Conservation (phyloP, 2,888 invertebrate species). For the Phragmatobia fuliginosa region DNA sequence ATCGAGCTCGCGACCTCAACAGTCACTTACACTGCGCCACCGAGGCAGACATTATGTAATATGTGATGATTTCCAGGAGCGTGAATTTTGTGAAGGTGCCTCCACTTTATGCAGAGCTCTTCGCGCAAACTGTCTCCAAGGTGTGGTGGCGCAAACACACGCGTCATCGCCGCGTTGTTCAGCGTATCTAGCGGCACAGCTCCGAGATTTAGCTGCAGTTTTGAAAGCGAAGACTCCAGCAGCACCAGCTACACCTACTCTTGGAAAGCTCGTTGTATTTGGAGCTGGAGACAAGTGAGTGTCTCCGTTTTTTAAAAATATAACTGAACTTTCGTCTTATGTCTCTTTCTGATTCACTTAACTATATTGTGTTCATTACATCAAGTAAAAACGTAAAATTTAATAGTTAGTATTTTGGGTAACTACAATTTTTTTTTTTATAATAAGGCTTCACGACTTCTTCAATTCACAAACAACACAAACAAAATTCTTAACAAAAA, state of each 20-base stretch:
- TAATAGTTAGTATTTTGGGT: too few relatives aligned
- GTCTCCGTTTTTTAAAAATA: not conserved
- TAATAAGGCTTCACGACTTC: fast-evolving
- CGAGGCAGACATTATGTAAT: too few relatives aligned
- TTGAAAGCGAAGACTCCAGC: conserved; percentile 70
- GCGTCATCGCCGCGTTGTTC: conserved; percentile 92
- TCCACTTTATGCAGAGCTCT: conserved; percentile 91
- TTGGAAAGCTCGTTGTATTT: conserved; percentile 80
- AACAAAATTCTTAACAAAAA: not conserved
- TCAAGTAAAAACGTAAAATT: too few relatives aligned
- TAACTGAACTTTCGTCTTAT: not conserved
- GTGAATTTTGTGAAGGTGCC: conserved; percentile 93
- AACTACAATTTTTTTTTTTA: too few relatives aligned
- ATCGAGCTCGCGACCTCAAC: too few relatives aligned
- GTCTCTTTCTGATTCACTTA: not conserved
- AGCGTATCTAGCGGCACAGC: conserved; percentile 90
- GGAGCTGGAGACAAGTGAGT: conserved; percentile 83
- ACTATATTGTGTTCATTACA: not conserved
- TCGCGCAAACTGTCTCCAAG: conserved; percentile 88
- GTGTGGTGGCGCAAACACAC: conserved; percentile 93
- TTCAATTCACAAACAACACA: not conserved
- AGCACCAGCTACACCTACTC: conserved; percentile 73
- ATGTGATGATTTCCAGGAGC: conserved; percentile 89
- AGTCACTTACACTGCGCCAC: too few relatives aligned
- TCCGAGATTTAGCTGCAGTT: conserved; percentile 75